A percentile compares a stretch with the other conserved stretches of the same genome.
phyloP scores from a whole-genome alignment of 2,113 vertebrate genomes.

The Empidonax traillii region DNA sequence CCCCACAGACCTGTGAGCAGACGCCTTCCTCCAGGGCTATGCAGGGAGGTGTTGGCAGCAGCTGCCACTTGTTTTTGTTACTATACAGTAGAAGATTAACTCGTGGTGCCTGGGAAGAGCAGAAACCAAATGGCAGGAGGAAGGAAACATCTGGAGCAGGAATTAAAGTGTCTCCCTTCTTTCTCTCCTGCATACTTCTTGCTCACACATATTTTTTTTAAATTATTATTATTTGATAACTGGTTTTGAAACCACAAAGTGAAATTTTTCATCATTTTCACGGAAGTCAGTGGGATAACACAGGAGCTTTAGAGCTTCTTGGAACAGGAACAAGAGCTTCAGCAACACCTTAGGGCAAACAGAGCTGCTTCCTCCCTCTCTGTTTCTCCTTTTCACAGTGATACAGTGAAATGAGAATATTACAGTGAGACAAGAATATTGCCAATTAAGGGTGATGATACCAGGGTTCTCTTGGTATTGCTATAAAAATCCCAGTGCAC shows the following conservation, averaged over 20 bases:
- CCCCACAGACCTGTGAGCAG: background rate
- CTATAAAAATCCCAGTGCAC: background rate
- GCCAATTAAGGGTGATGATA: background rate
- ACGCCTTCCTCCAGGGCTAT: background rate
- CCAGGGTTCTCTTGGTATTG: background rate
- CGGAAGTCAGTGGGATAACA: background rate
- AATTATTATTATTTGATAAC: background rate
- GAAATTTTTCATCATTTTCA: background rate
- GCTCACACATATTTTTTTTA: background rate
- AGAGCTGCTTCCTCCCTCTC: background rate
- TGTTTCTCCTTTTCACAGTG: background rate
- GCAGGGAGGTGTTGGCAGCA: slow-evolving; percentile 4
- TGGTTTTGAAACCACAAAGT: background rate
- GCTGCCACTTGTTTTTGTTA: background rate
- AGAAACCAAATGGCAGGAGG: background rate
- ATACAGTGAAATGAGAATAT: background rate
- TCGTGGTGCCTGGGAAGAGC: background rate
- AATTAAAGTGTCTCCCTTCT: background rate
- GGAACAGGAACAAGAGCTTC: background rate
- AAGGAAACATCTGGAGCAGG: slow-evolving; percentile 25
- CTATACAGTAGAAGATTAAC: background rate
- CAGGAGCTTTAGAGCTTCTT: background rate
- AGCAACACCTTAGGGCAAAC: background rate
- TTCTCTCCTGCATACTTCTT: background rate
- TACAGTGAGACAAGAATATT: background rate